Evolutionary conservation across 2,113 vertebrate genomes (phyloP).

Genomic region (Colossoma macropomum): DNA sequence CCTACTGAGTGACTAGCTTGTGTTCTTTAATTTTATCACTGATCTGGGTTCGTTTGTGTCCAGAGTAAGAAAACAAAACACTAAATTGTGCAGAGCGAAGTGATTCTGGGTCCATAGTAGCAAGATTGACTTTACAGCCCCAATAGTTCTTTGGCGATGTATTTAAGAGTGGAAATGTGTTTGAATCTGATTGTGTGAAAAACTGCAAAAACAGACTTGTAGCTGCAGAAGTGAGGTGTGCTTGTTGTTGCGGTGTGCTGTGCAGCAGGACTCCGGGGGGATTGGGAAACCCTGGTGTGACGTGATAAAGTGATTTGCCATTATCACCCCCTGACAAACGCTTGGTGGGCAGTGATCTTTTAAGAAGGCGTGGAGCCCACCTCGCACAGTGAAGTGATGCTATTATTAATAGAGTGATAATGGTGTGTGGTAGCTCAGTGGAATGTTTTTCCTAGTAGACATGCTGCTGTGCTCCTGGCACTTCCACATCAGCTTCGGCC

Average conservation of each 20-base stretch:
- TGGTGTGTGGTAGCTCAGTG: background rate
- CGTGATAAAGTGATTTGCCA: background rate
- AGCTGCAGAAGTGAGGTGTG: no score
- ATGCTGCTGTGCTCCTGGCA: background rate
- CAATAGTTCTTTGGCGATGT: no score
- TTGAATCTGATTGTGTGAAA: background rate
- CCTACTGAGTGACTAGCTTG: no score
- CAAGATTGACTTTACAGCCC: no score
- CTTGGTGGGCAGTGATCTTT: background rate
- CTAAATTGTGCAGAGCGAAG: no score
- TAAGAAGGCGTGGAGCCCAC: background rate
- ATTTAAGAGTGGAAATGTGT: no score
- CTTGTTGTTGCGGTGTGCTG: no score
- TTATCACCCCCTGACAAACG: background rate
- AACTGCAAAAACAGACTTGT: no score
- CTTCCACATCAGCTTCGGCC: constrained; percentile 16
- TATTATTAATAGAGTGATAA: background rate
- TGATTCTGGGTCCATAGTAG: no score
- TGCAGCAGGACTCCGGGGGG: background rate
- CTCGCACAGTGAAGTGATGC: background rate
- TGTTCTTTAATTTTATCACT: no score
- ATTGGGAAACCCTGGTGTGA: background rate
- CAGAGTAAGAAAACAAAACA: no score
- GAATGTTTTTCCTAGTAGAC: background rate
- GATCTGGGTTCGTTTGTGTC: no score